Percentiles rank a stretch among this genome's conserved stretches.
Conservation (phyloP, 1,140 invertebrate genomes). For the Dysdera silvatica region DNA sequence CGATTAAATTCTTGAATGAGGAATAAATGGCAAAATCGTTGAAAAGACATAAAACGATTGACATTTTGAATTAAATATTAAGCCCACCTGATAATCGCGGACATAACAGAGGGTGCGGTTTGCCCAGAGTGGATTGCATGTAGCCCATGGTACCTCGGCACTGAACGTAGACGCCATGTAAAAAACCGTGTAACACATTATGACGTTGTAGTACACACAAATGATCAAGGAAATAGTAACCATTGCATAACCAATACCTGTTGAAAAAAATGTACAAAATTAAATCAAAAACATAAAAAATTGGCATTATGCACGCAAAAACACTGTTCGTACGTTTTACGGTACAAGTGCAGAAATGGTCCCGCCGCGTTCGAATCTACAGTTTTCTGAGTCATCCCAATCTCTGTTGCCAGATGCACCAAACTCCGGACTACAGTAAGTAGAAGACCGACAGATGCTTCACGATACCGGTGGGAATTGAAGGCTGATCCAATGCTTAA, state of each 20-base stretch:
- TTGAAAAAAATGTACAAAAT: slow-evolving; percentile 34
- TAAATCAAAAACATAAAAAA: background rate
- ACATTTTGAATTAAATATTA: background rate
- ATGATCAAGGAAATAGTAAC: slow-evolving; percentile 57
- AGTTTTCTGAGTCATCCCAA: no score
- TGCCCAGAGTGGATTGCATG: slow-evolving; percentile 55
- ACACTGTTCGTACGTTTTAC: no score
- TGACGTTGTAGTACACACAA: slow-evolving; percentile 70
- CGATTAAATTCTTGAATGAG: background rate
- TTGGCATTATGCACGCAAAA: no score
- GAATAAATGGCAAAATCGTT: background rate
- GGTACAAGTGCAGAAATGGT: no score
- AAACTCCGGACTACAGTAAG: no score
- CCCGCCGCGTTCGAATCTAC: no score
- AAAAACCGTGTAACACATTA: slow-evolving; percentile 68
- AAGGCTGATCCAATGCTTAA: no score
- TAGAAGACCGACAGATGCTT: no score
- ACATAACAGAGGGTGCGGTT: slow-evolving; percentile 43
- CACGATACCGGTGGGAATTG: no score
- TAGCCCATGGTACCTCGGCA: slow-evolving; percentile 36
- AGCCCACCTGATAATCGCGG: slow-evolving; percentile 29
- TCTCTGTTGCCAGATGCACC: no score
- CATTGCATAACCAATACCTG: slow-evolving; percentile 73
- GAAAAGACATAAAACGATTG: background rate
- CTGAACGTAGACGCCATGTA: slow-evolving; percentile 57